These are phyloP conservation scores for Heliconius charithonia DNA, from an alignment of 2,888 invertebrate genomes.

Conservation along the genomic window DNA sequence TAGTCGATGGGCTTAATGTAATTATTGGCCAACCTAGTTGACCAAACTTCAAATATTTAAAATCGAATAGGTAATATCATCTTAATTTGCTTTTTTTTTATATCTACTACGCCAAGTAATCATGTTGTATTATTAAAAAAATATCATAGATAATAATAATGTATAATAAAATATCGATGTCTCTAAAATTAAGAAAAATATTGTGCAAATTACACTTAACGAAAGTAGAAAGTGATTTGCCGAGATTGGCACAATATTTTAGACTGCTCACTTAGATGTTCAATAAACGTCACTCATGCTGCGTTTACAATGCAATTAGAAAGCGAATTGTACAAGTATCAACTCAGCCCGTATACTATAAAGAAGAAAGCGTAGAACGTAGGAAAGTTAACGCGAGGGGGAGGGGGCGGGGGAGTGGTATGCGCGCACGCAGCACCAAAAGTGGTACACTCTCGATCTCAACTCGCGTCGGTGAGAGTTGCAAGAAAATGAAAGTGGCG, in stretches of 20 bases:
- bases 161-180: not conserved
- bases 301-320: slow-evolving; percentile 82
- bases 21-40: too few relatives aligned
- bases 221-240: slow-evolving; percentile 58
- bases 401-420: slow-evolving; percentile 56
- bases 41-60: not conserved
- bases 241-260: not conserved
- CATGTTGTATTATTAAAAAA: too few relatives aligned
- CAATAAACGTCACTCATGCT: slow-evolving; percentile 62
- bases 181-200: not conserved
- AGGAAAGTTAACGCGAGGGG: slow-evolving; percentile 72
- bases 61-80: not conserved
- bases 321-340: slow-evolving; percentile 80
- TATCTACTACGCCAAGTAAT: too few relatives aligned
- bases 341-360: slow-evolving; percentile 58
- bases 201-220: not conserved
- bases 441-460: slow-evolving; percentile 83
- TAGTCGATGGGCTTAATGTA: not conserved
- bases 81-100: not conserved
- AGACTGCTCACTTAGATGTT: slow-evolving; percentile 63
- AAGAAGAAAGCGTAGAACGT: slow-evolving; percentile 79
- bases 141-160: not conserved
- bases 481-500: slow-evolving; percentile 86
- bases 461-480: slow-evolving; percentile 81
- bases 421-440: slow-evolving; percentile 78